phyloP scores from a whole-genome alignment of 2,888 invertebrate genomes.

The Polymixis lichenea region DNA sequence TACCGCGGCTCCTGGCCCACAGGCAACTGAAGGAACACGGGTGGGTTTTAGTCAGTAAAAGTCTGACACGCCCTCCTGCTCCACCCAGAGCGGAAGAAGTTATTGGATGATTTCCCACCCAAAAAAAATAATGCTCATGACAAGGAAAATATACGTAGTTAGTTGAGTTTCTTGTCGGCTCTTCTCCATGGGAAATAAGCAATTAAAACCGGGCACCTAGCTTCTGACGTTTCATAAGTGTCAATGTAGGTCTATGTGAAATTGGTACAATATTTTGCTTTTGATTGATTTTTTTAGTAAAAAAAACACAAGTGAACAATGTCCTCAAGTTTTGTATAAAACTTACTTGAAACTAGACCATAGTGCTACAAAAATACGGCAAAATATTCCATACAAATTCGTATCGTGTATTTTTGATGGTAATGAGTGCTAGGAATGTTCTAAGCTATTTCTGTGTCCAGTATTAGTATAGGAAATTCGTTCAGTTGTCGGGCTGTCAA shows the following conservation, averaged over 20 bases:
- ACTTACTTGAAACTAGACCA: neutral
- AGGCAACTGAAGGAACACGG: too few species aligned
- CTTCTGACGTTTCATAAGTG: neutral
- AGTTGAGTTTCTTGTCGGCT: neutral
- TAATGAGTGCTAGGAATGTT: constrained; percentile 65
- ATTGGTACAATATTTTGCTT: neutral
- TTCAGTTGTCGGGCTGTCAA: constrained; percentile 72
- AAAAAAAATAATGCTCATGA: too few species aligned
- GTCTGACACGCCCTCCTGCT: too few species aligned
- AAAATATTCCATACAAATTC: neutral
- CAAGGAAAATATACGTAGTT: neutral
- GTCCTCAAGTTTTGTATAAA: neutral
- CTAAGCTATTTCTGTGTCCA: constrained; percentile 67
- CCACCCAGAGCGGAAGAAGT: too few species aligned
- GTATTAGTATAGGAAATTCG: constrained; percentile 70
- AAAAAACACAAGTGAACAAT: neutral
- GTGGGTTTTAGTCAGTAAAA: too few species aligned
- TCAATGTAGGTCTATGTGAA: neutral
- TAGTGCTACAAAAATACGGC: neutral
- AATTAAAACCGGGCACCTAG: neutral
- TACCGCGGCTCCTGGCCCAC: too few species aligned
- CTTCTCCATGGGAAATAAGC: neutral
- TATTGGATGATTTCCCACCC: too few species aligned
- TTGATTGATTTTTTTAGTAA: neutral
- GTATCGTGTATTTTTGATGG: constrained; percentile 49